These are phyloP conservation scores for Avahi laniger DNA, from an alignment of 2,797 vertebrate genomes.

Conservation along the genomic window DNA sequence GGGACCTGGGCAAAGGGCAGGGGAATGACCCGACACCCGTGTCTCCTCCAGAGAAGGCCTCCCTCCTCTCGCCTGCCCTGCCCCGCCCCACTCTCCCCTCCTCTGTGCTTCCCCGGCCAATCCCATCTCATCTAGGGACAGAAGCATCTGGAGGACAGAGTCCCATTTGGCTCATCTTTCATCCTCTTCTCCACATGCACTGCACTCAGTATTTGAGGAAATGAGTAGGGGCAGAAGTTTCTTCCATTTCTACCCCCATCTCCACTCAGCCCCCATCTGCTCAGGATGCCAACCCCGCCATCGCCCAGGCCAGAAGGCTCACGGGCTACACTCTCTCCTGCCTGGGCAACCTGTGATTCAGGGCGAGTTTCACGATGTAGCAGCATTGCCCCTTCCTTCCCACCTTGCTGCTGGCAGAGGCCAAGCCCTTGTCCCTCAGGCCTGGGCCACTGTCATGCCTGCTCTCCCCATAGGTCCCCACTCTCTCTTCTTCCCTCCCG, in stretches of 20 bases:
- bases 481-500: not conserved
- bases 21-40: fast-evolving
- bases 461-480: not conserved
- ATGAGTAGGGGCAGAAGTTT: too few species aligned
- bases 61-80: not conserved
- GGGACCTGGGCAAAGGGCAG: too few species aligned
- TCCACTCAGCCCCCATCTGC: not conserved
- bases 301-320: not conserved
- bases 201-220: fast-evolving
- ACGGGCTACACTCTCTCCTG: not conserved
- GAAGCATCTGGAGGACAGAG: too few species aligned
- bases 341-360: not conserved
- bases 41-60: not conserved
- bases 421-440: not conserved
- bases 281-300: too few species aligned
- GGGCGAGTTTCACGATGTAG: not conserved
- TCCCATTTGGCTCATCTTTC: not conserved
- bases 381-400: not conserved
- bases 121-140: too few species aligned
- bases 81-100: fast-evolving
- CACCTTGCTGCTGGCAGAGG: too few species aligned
- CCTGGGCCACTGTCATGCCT: not conserved
- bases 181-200: not conserved
- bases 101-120: not conserved
- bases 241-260: not conserved